Evolutionary conservation across 2,888 invertebrate genomes (phyloP).

Genomic region (Nomada fucata): DNA sequence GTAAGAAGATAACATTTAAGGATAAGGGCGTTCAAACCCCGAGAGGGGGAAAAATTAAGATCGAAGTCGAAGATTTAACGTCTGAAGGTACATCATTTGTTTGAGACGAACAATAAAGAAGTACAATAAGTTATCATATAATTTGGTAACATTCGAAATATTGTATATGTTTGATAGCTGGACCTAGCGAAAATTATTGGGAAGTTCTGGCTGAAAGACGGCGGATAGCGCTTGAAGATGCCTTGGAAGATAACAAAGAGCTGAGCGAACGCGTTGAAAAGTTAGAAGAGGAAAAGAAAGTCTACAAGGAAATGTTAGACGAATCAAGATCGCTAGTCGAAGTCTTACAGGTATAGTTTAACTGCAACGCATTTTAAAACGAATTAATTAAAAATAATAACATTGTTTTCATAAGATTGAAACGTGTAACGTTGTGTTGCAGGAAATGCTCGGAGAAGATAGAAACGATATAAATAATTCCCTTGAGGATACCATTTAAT

Average conservation of each 20-base stretch:
- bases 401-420: slow-evolving; percentile 25
- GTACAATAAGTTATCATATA: not conserved
- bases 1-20: slow-evolving; percentile 80
- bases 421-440: slow-evolving; percentile 73
- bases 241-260: slow-evolving; percentile 89
- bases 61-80: slow-evolving; percentile 89
- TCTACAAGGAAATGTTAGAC: slow-evolving; percentile 90
- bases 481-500: slow-evolving; percentile 78
- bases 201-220: slow-evolving; percentile 90
- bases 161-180: slow-evolving; percentile 79
- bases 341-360: slow-evolving; percentile 88
- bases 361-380: not conserved
- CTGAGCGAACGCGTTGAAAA: slow-evolving; percentile 86
- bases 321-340: slow-evolving; percentile 91
- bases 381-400: not conserved
- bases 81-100: slow-evolving; percentile 84
- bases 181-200: slow-evolving; percentile 91
- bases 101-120: not conserved
- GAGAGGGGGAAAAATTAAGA: slow-evolving; percentile 84
- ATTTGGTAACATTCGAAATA: not conserved
- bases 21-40: slow-evolving; percentile 87
- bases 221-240: slow-evolving; percentile 89
- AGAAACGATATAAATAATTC: slow-evolving; percentile 82
- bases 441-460: slow-evolving; percentile 88
- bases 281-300: slow-evolving; percentile 88